These are phyloP conservation scores for Halichoerus grypus DNA, from an alignment of 2,113 vertebrate species.

Conservation along the genomic window DNA sequence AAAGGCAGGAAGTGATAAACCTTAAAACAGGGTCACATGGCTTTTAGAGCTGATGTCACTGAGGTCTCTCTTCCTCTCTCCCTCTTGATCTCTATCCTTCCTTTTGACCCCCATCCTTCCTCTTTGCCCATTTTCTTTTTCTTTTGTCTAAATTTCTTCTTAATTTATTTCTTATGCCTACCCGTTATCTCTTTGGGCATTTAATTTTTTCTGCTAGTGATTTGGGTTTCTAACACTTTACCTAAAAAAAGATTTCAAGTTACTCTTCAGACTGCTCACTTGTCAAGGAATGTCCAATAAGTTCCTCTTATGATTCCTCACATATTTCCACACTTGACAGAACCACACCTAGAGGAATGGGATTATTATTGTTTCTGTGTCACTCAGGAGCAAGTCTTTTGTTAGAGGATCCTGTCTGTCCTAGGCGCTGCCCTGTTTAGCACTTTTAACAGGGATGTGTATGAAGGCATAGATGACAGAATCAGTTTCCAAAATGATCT, in stretches of 20 bases:
- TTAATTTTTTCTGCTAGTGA: conserved; percentile 12
- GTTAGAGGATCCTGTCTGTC: neutral
- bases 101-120: conserved; percentile 9
- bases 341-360: neutral
- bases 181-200: neutral
- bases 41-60: conserved; percentile 28
- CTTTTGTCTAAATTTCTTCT: neutral
- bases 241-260: conserved; percentile 12
- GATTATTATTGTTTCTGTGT: conserved; percentile 14
- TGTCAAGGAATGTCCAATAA: neutral
- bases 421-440: neutral
- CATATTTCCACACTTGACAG: neutral
- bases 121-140: neutral
- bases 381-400: conserved; percentile 8
- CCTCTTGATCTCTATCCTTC: conserved; percentile 2
- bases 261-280: conserved; percentile 41
- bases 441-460: neutral
- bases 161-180: conserved; percentile 18
- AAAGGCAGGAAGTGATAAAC: conserved; percentile 52
- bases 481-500: conserved; percentile 54
- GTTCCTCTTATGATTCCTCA: conserved; percentile 16
- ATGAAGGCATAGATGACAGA: conserved; percentile 44
- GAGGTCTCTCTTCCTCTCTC: neutral
- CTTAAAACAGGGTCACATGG: conserved; percentile 30
- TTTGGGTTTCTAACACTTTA: conserved; percentile 35